Base-by-base conservation (phyloP, 1,140 invertebrate genomes). In the Copidosoma floridanum region DNA sequence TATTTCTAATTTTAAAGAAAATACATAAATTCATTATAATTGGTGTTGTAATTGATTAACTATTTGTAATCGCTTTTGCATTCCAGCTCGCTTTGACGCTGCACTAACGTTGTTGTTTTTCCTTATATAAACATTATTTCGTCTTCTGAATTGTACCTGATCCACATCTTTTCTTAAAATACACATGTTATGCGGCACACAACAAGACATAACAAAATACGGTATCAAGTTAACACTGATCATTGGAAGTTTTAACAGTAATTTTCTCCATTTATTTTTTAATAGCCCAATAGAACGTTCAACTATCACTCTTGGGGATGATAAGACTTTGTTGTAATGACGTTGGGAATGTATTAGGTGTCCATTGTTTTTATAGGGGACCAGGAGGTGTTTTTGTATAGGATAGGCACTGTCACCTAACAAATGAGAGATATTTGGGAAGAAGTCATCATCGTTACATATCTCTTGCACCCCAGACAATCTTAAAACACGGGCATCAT, bases 401-500 rank as follows among this genome's bases (percentile, higher is more conserved):
- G 37, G 27, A 56, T 64, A 62, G 37, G 57, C 63, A 32, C 26
- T 41, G 29, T 64, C 63, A 23, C 23, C 63, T 8, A 64, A 26
- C 8, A 64, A 43, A 41, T 46, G 51, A 7, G 2, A 3, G 47
- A 61, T 41, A 12, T 37, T 37, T 8, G 32, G 14, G 57, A 24
- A 35, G 20, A 53, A 53, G n/a, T 6, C 43, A 32, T 61, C 43
- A 18, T 47, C 35, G 11, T 12, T 29, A 18, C 43, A 41, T n/a
- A 27, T 38, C 26, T 56, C 27, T 23, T 62, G 48, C 46, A 67
- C 23, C 41, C 51, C 53, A 10, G 68, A 69, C 11, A 59, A 46
- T 44, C 52, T 35, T 23, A 69, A 66, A 51, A 69, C 68, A 23
- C 63, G 53, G 21, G 50, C 38, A 50, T 69, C 68, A 48, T 69